Conservation (phyloP, 2,888 invertebrate genomes). For the Timema podura region DNA sequence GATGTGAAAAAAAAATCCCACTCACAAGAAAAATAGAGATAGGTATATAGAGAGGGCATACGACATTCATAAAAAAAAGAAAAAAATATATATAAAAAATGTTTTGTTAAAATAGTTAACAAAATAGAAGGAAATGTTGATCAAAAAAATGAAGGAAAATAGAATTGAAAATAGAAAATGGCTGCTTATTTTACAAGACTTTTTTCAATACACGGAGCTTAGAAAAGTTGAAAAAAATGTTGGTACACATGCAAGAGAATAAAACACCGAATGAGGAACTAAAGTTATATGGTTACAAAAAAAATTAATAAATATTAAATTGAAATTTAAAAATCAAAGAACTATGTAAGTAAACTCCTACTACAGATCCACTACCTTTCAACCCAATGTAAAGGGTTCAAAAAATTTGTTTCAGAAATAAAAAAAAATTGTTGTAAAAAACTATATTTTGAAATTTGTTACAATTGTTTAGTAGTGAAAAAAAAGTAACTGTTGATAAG, state of each 20-base stretch:
- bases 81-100: conserved; percentile 32
- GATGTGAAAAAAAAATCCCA: conserved; percentile 29
- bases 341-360: too few relatives aligned
- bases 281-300: too few relatives aligned
- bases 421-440: too few relatives aligned
- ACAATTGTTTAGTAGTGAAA: too few relatives aligned
- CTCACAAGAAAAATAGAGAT: conserved; percentile 40
- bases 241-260: too few relatives aligned
- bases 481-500: too few relatives aligned
- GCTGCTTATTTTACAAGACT: conserved; percentile 35
- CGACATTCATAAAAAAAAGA: conserved; percentile 42
- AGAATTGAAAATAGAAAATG: conserved; percentile 27
- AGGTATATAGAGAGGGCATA: conserved; percentile 42
- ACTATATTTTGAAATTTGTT: too few relatives aligned
- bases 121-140: conserved; percentile 29
- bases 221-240: conserved; percentile 21
- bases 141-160: conserved; percentile 19
- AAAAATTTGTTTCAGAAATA: too few relatives aligned
- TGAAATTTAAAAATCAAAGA: too few relatives aligned
- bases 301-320: too few relatives aligned
- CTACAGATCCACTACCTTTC: too few relatives aligned
- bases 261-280: conserved; percentile 26
- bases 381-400: too few relatives aligned
- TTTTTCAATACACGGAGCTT: conserved; percentile 27
- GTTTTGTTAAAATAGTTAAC: conserved; percentile 15